Conservation (phyloP, 2,113 vertebrate species). For the Apus apus region DNA sequence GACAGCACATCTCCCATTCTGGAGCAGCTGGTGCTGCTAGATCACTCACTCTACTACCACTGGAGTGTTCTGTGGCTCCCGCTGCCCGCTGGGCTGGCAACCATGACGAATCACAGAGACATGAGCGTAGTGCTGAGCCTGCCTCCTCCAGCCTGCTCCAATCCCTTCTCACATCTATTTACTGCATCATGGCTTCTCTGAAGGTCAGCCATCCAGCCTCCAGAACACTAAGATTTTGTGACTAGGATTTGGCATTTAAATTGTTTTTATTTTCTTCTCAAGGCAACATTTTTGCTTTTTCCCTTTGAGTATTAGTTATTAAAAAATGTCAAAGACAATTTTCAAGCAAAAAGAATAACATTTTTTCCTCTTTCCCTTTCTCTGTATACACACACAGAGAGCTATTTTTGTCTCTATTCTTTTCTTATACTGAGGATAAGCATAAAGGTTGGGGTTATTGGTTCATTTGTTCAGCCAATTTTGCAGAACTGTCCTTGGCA, state of each 20-base stretch:
- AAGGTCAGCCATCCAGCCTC: neutral
- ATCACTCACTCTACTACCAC: neutral
- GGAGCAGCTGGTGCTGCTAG: neutral
- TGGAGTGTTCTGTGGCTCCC: neutral
- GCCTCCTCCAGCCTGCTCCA: neutral
- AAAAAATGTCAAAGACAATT: neutral
- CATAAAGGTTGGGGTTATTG: neutral
- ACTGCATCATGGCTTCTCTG: neutral
- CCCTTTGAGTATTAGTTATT: neutral
- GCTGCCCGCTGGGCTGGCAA: neutral
- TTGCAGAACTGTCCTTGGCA: slow-evolving; percentile 42
- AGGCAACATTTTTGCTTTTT: neutral
- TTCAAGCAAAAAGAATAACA: neutral
- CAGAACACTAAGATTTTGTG: neutral
- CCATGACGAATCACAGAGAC: neutral
- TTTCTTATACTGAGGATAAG: neutral
- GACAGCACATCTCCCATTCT: neutral
- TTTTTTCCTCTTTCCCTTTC: neutral
- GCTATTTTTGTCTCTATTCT: neutral
- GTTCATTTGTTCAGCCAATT: slow-evolving; percentile 48
- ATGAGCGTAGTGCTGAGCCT: neutral
- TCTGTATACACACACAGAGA: neutral
- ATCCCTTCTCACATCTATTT: neutral
- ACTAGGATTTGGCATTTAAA: neutral
- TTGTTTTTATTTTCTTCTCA: slow-evolving; percentile 4